These are phyloP conservation scores for Cordilura impudica DNA, from an alignment of 2,888 invertebrate genomes.

Conservation along the genomic window DNA sequence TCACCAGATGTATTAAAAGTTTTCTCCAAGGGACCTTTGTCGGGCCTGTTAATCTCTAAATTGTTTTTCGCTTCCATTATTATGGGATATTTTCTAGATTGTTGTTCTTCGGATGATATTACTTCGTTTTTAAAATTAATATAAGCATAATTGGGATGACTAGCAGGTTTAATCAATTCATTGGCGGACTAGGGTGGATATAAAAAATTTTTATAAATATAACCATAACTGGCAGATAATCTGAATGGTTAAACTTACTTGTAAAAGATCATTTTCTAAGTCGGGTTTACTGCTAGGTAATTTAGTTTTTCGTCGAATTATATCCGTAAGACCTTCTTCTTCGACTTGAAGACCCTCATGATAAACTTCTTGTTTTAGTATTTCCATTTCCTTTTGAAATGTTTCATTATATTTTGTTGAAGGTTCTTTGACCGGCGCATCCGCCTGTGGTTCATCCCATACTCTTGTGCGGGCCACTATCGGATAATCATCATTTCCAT, in stretches of 20 bases:
- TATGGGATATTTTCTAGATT: slow-evolving; percentile 37
- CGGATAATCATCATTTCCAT: slow-evolving; percentile 75
- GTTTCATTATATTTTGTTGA: slow-evolving; percentile 80
- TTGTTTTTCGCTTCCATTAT: slow-evolving; percentile 36
- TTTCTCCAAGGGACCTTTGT: slow-evolving; percentile 51
- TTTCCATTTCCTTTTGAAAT: slow-evolving; percentile 87
- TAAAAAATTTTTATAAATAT: background rate
- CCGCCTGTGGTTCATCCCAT: slow-evolving; percentile 61
- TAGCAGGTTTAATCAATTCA: slow-evolving; percentile 72
- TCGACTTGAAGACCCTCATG: slow-evolving; percentile 90
- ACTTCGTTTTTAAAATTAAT: slow-evolving; percentile 75
- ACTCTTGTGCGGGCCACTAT: slow-evolving; percentile 65
- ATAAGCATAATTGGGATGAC: slow-evolving; percentile 68
- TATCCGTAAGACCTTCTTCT: slow-evolving; percentile 89
- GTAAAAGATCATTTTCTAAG: slow-evolving; percentile 69
- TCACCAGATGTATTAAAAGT: slow-evolving; percentile 43
- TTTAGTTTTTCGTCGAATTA: slow-evolving; percentile 85
- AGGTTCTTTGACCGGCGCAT: slow-evolving; percentile 62
- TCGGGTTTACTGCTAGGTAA: slow-evolving; percentile 80
- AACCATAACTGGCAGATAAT: background rate
- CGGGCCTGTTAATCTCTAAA: slow-evolving; percentile 13
- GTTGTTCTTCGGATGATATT: slow-evolving; percentile 65
- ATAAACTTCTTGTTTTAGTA: slow-evolving; percentile 88
- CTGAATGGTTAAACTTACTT: slow-evolving; percentile 18
- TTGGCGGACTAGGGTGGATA: slow-evolving; percentile 70